Conservation (phyloP, 2,113 vertebrate genomes). For the Leucosticte australis region DNA sequence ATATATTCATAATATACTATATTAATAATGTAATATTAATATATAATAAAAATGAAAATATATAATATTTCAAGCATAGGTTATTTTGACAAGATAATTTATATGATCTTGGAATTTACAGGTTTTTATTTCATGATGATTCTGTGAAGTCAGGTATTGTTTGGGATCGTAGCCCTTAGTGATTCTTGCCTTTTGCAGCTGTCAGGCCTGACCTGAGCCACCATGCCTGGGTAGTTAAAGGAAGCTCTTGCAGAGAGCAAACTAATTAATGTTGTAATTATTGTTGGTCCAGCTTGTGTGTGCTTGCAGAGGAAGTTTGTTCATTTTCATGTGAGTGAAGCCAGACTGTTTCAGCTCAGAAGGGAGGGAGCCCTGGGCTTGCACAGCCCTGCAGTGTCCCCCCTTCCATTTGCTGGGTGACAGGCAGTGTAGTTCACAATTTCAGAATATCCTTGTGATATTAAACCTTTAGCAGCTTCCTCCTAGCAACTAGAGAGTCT, state of each 20-base stretch:
- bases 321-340: rapidly evolving
- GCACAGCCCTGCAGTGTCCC: neutral
- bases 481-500: neutral
- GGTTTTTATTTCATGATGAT: neutral
- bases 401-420: neutral
- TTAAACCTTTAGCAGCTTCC: neutral
- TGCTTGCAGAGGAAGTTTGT: neutral
- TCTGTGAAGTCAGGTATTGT: neutral
- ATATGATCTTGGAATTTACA: neutral
- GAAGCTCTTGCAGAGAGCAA: neutral
- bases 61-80: neutral
- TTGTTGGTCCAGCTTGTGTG: neutral
- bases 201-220: neutral
- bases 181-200: neutral
- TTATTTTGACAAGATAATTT: neutral
- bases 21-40: neutral
- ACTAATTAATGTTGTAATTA: too few relatives aligned
- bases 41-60: neutral
- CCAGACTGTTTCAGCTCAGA: neutral
- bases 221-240: neutral
- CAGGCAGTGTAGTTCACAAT: neutral
- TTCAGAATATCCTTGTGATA: neutral
- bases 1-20: neutral
- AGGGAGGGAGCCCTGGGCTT: neutral
- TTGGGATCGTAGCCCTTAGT: neutral